phyloP scores from a whole-genome alignment of 1,140 invertebrate species.

The Leptonema lineaticorne region DNA sequence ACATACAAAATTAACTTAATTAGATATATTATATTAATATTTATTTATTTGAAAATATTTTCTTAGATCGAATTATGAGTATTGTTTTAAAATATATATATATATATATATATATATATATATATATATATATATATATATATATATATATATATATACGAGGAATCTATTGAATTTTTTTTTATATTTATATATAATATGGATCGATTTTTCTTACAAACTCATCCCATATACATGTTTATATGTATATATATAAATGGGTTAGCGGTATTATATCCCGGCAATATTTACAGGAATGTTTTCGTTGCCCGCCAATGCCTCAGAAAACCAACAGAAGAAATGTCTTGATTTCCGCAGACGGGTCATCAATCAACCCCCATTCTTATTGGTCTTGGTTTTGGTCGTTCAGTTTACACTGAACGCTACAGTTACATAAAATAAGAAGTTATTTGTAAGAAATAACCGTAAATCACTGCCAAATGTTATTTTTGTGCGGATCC shows the following conservation, averaged over 20 bases:
- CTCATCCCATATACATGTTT: neutral
- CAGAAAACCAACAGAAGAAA: conserved; percentile 8
- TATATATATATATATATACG: neutral
- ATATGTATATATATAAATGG: neutral
- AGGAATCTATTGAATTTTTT: too few species aligned
- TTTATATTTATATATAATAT: too few species aligned
- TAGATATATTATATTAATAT: too few species aligned
- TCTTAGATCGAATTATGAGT: too few species aligned
- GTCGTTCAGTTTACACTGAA: conserved; percentile 8
- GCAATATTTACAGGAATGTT: conserved; percentile 1
- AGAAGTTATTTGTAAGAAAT: conserved; percentile 8
- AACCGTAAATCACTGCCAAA: conserved; percentile 12
- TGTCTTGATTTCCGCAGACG: conserved; percentile 11
- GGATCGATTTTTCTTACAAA: too few species aligned
- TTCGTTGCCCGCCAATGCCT: neutral
- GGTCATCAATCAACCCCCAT: conserved; percentile 17
- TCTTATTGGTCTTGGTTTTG: conserved; percentile 7
- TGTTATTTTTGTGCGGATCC: conserved; percentile 1
- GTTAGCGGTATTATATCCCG: neutral
- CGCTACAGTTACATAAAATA: neutral
- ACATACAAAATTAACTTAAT: too few species aligned
- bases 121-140: neutral
- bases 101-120: too few species aligned
- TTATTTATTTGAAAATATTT: too few species aligned
- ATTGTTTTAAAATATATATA: too few species aligned